Base-by-base conservation (phyloP, 2,113 vertebrate species). In the Dicentrarchus labrax region DNA sequence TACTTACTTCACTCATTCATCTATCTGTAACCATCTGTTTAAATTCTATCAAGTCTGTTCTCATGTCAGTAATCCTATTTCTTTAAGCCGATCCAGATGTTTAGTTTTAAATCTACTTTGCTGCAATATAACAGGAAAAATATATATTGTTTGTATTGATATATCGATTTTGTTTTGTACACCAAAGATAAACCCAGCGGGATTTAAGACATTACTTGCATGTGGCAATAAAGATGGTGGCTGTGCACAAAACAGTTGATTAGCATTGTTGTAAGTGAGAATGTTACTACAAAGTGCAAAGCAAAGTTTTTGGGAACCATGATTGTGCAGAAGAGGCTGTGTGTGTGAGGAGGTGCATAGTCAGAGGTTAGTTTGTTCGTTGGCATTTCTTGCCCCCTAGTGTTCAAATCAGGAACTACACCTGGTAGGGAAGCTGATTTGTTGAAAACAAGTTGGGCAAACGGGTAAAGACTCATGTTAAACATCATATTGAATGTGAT, bases 351-450 rank as follows among this genome's bases (percentile, higher is more conserved):
- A 51, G 24, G 21, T 43, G 19, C 8, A 41, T 39, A 11, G 5
- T 6, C 4, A 38, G n/a, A 30, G 17, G 8, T 71, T 17, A 36
- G 41, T 22, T 30, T 22, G 19, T 77, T 75, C 3, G 13, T 86
- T 86, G 75, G 51, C 8, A 22, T 86, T 38, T 83, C 10, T 51
- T 50, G 15, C 90, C 91, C 72, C 53, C 91, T 81, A 70, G 69
- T 87, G 91, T 0, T 53, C 19, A 75, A 59, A 75, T 48, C 9
- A 39, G 11, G 38, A 83, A 82, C 51, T 83, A 22, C 65, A 83
- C 47, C 24, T 68, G 2, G 22, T 57, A 16, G 15, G 17, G 15
- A 60, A 15, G 24, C 45, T 53, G 36, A 50, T 38, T 13, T 47
- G 30, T 30, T 4, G 6, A 30, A 21, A 48, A 67, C 48, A 45